Percentiles rank a stretch among this genome's conserved stretches.
These are phyloP conservation scores for Nephrotoma flavescens DNA, from an alignment of 2,888 invertebrate genomes.

Conservation along the genomic window DNA sequence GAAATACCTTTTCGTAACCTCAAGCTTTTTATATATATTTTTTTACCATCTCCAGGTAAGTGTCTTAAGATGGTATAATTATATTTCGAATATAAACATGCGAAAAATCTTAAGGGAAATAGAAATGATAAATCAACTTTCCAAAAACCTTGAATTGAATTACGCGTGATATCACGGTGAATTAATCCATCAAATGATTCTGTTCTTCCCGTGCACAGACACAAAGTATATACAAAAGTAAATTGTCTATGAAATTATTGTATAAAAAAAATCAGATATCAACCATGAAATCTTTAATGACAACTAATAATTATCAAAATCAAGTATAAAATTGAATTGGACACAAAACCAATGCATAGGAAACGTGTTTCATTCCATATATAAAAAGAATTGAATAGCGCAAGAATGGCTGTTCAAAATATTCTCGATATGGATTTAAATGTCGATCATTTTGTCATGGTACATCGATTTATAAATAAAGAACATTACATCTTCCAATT, in stretches of 20 bases:
- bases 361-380: not conserved
- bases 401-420: not conserved
- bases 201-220: not conserved
- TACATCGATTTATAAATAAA: not conserved
- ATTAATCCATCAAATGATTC: not conserved
- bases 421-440: not conserved
- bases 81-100: not conserved
- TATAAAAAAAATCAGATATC: not conserved
- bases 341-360: not conserved
- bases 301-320: constrained; percentile 2
- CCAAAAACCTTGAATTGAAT: not conserved
- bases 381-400: not conserved
- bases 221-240: not conserved
- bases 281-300: constrained; percentile 2
- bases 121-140: not conserved
- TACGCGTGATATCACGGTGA: not conserved
- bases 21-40: not conserved
- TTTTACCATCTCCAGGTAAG: not conserved
- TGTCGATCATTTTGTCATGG: not conserved
- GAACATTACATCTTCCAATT: not conserved
- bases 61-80: not conserved
- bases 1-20: not conserved
- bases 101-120: not conserved
- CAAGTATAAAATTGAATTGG: not conserved
- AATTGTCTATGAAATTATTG: constrained; percentile 1